Percentiles rank a stretch among this genome's conserved stretches.
phyloP scores from a whole-genome alignment of 2,113 vertebrate species.

The Sander vitreus region DNA sequence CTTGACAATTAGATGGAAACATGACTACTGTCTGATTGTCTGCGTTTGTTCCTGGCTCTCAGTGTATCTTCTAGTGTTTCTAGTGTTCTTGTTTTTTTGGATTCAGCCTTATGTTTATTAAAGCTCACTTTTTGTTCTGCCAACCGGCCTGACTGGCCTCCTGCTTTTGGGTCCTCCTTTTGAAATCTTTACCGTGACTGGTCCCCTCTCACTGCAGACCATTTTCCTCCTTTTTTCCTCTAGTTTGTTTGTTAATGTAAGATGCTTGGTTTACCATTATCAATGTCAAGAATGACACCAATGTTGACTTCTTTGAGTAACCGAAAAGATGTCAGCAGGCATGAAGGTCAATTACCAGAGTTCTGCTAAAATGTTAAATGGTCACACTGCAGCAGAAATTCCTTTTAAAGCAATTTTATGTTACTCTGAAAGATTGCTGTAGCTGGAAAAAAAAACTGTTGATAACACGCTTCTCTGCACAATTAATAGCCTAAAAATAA shows the following conservation, averaged over 20 bases:
- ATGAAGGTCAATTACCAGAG: background rate
- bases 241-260: background rate
- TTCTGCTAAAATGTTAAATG: conserved; percentile 34
- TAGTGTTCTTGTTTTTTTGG: no score
- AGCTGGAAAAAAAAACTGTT: conserved; percentile 13
- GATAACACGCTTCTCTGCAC: conserved; percentile 24
- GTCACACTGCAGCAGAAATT: conserved; percentile 31
- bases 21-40: no score
- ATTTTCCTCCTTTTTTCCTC: background rate
- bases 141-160: no score
- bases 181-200: background rate
- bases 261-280: conserved; percentile 4
- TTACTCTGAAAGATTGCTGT: conserved; percentile 11
- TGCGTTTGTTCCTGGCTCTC: no score
- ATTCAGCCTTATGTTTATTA: no score
- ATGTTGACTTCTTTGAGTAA: conserved; percentile 16
- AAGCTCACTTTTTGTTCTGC: no score
- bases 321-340: conserved; percentile 15
- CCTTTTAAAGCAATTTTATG: conserved; percentile 5
- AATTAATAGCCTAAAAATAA: conserved; percentile 36
- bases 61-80: no score
- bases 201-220: background rate
- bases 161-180: no score
- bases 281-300: conserved; percentile 7
- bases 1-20: no score